Percentiles rank a stretch among this genome's conserved stretches.
These are phyloP conservation scores for Burhinus oedicnemus DNA, from an alignment of 2,113 vertebrate species.

Conservation along the genomic window DNA sequence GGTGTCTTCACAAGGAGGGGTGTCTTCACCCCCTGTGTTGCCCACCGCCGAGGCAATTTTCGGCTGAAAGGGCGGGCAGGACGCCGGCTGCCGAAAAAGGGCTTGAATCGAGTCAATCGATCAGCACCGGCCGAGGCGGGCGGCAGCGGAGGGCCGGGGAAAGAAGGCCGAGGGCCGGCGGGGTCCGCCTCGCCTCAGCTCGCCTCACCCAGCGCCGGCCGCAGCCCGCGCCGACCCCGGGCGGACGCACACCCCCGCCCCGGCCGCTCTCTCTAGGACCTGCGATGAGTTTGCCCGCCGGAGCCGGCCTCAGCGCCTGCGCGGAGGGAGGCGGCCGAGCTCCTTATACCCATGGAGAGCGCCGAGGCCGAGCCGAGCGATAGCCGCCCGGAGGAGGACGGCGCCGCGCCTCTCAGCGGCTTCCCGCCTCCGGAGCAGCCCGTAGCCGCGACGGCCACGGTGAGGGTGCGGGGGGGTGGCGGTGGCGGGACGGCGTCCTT, in stretches of 20 bases:
- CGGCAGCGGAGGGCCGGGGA: not conserved
- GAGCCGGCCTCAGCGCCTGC: constrained; percentile 53
- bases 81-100: rapidly evolving
- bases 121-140: rapidly evolving
- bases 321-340: constrained; percentile 11
- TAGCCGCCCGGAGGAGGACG: constrained; percentile 45
- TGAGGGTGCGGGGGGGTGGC: not conserved
- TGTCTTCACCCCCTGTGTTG: too few relatives aligned
- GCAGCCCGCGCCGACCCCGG: too few relatives aligned
- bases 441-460: not conserved
- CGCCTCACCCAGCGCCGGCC: not conserved
- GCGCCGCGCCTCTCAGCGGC: not conserved
- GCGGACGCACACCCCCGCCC: not conserved
- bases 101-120: rapidly evolving
- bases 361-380: not conserved
- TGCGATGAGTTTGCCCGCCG: not conserved
- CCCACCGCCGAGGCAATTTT: not conserved
- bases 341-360: constrained; percentile 29
- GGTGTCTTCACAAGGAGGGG: not conserved
- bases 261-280: not conserved
- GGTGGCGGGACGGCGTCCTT: not conserved
- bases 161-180: not conserved
- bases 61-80: not conserved
- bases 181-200: not conserved
- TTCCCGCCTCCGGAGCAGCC: not conserved